Evolutionary conservation across 2,797 vertebrate species (phyloP), one percentile per base, ranked within the genome.

Genomic region (Telmatherina bonti): DNA sequence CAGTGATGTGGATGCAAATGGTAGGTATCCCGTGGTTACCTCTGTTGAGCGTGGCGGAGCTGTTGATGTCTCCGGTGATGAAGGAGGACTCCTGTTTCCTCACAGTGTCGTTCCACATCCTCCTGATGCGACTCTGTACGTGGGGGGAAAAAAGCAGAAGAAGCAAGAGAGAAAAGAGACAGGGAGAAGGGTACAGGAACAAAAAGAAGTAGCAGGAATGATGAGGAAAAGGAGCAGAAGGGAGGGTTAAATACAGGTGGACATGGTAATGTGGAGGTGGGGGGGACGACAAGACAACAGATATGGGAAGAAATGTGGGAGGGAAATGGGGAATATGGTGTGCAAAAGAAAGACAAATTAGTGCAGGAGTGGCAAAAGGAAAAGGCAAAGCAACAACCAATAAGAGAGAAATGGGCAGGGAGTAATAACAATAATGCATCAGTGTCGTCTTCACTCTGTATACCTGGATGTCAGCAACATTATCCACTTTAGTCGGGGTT

Each of bases 101-200:
- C 89, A 99, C 97, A 5, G 97, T 99, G 94, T 99, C 97, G 73
- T 99, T 99, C 97, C 97, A 99, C 97, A 99, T 99, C 90, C 97
- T 95, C 86, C 97, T 95, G 86, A 99, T 99, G 72, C 97, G 97
- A 91, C 97, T 99, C 97, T 99, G 81, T 53, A 62, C 70, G 64
- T 74, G 67, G 59, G 65, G 71, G 61, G 70, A 74, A 66, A 67
- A 22, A n/a, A n/a, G n/a, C 16, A 49, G 82, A 73, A 16, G 36
- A 62, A 52, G 30, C 43, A 29, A 38, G 67, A 35, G n/a, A 49
- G 58, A 30, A 33, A 15, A 29, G 56, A 58, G 58, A 31, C 12
- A 43, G 54, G 36, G 30, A 22, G 36, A 18, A 27, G 9, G 38
- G 43, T 11, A 31, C 67, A 58, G 67, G 55, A 18, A 31, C n/a